These are phyloP conservation scores for Oncopeltus fasciatus DNA, from an alignment of 1,140 invertebrate genomes.

Conservation along the genomic window DNA sequence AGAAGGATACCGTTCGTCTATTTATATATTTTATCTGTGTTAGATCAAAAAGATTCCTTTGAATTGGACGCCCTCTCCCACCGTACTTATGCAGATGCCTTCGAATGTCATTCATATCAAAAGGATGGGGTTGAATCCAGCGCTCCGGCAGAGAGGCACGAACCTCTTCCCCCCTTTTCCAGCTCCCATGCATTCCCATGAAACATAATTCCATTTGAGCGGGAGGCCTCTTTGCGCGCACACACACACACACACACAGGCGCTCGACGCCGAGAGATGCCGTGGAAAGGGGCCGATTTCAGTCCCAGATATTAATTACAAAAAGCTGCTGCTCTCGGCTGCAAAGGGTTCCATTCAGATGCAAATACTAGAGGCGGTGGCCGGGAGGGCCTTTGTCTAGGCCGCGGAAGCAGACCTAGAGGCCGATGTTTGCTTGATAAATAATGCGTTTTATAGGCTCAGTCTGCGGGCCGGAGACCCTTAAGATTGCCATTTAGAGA, in stretches of 20 bases:
- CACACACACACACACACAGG: background rate
- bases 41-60: background rate
- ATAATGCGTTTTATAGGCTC: slow-evolving; percentile 5
- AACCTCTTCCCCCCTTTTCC: too few relatives aligned
- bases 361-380: background rate
- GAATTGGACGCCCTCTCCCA: background rate
- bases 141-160: background rate
- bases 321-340: background rate
- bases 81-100: background rate
- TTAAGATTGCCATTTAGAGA: too few relatives aligned
- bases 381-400: background rate
- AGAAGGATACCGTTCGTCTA: background rate
- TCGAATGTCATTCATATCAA: background rate
- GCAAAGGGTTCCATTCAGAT: background rate
- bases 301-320: slow-evolving; percentile 3
- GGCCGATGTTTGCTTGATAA: slow-evolving; percentile 7
- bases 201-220: background rate
- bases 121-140: background rate
- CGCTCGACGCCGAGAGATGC: background rate
- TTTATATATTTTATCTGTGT: background rate
- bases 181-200: background rate
- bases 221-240: background rate
- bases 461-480: background rate
- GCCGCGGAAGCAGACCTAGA: background rate
- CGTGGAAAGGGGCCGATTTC: background rate